phyloP scores from a whole-genome alignment of 2,113 vertebrate genomes.

The Narcine bancroftii region DNA sequence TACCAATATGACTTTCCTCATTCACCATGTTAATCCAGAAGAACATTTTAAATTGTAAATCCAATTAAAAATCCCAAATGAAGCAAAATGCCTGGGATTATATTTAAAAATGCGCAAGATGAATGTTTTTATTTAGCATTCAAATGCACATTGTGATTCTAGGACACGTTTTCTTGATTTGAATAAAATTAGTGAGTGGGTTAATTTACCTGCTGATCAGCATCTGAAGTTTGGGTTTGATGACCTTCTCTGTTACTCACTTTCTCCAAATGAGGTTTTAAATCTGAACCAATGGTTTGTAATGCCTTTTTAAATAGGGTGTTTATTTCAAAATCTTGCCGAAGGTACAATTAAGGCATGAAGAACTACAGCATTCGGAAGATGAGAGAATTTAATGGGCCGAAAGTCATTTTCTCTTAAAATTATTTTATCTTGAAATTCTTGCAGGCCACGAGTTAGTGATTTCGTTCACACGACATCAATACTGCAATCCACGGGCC shows the following conservation, averaged over 20 bases:
- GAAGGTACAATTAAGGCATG: background rate
- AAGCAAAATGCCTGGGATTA: background rate
- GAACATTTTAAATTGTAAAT: slow-evolving; percentile 2
- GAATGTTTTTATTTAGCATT: background rate
- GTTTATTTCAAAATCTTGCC: background rate
- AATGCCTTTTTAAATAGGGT: background rate
- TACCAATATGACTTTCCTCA: background rate
- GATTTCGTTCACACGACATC: background rate
- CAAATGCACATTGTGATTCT: background rate
- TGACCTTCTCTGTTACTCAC: background rate
- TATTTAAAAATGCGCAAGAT: background rate
- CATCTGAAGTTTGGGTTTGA: background rate
- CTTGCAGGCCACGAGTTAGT: background rate
- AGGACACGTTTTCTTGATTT: background rate
- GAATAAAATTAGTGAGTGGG: background rate
- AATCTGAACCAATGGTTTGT: background rate
- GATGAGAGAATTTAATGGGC: background rate
- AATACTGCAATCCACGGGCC: background rate
- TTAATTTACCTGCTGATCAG: background rate
- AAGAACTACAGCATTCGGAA: too few species aligned
- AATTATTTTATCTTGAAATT: background rate
- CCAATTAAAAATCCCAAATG: background rate
- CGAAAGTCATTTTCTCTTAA: background rate
- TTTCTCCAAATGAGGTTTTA: background rate
- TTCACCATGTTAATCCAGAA: background rate